These are phyloP conservation scores for Lipophrys pholis DNA, from an alignment of 2,113 vertebrate species.

Conservation along the genomic window DNA sequence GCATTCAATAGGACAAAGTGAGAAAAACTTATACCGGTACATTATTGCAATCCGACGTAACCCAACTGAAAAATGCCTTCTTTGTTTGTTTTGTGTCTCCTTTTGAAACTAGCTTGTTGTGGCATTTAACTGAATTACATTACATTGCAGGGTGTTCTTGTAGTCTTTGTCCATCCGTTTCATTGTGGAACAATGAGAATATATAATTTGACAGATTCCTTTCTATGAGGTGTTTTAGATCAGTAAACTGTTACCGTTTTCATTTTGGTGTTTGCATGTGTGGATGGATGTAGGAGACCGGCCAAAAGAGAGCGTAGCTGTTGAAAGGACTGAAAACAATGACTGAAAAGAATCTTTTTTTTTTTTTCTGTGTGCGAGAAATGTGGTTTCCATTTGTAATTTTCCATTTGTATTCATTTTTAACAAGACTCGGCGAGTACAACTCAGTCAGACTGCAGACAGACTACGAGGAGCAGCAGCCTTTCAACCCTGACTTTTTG, in stretches of 20 bases:
- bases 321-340: conserved; percentile 1
- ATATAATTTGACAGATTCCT: conserved; percentile 13
- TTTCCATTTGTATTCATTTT: conserved; percentile 34
- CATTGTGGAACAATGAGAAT: not conserved
- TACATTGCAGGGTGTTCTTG: not conserved
- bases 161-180: conserved; percentile 13
- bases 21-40: not conserved
- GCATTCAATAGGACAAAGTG: not conserved
- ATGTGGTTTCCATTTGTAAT: conserved; percentile 17
- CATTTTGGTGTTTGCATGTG: conserved; percentile 10
- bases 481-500: conserved; percentile 6
- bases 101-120: conserved; percentile 2
- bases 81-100: conserved; percentile 11
- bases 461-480: conserved; percentile 13
- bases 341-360: conserved; percentile 21
- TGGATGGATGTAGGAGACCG: conserved; percentile 7
- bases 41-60: not conserved
- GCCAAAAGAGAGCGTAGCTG: not conserved
- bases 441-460: conserved; percentile 2
- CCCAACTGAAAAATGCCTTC: not conserved
- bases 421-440: conserved; percentile 13
- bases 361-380: not conserved
- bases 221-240: conserved; percentile 39
- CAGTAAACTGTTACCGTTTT: conserved; percentile 31
- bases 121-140: conserved; percentile 1